Percentiles rank a stretch among this genome's conserved stretches.
These are phyloP conservation scores for Drosophila parabipectinata DNA, from an alignment of 1,140 invertebrate species.

Conservation along the genomic window DNA sequence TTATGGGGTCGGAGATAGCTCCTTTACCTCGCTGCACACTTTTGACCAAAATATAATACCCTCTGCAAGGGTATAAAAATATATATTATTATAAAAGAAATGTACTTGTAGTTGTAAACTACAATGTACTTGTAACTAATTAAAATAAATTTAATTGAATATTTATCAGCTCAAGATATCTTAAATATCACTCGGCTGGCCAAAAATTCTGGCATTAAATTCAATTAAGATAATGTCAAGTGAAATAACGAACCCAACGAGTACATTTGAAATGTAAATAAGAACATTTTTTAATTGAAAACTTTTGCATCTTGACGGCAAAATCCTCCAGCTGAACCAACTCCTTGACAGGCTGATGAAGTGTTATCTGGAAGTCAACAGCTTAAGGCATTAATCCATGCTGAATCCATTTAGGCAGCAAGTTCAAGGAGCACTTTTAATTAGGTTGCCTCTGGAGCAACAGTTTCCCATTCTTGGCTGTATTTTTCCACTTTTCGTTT, in stretches of 20 bases:
- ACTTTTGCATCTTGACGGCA: conserved; percentile 56
- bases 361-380: conserved; percentile 61
- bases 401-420: conserved; percentile 24
- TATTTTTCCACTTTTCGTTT: neutral
- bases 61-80: too few relatives aligned
- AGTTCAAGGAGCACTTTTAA: conserved; percentile 67
- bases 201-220: conserved; percentile 50
- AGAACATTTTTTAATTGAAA: conserved; percentile 74
- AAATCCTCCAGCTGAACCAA: neutral
- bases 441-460: conserved; percentile 53
- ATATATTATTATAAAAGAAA: too few relatives aligned
- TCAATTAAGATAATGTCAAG: conserved; percentile 58
- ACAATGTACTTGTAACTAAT: too few relatives aligned
- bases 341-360: conserved; percentile 33
- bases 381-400: conserved; percentile 52
- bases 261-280: conserved; percentile 80
- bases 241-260: conserved; percentile 53
- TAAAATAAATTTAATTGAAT: neutral
- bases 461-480: neutral
- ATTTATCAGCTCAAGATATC: neutral
- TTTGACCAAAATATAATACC: too few relatives aligned
- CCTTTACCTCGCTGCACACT: too few relatives aligned
- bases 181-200: conserved; percentile 7
- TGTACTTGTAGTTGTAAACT: too few relatives aligned
- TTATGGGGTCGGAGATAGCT: too few relatives aligned